These are phyloP conservation scores for Chrysaora quinquecirrha DNA, from an alignment of 30 jellyfish, hydroid and myxozoan genomes.

Conservation along the genomic window DNA sequence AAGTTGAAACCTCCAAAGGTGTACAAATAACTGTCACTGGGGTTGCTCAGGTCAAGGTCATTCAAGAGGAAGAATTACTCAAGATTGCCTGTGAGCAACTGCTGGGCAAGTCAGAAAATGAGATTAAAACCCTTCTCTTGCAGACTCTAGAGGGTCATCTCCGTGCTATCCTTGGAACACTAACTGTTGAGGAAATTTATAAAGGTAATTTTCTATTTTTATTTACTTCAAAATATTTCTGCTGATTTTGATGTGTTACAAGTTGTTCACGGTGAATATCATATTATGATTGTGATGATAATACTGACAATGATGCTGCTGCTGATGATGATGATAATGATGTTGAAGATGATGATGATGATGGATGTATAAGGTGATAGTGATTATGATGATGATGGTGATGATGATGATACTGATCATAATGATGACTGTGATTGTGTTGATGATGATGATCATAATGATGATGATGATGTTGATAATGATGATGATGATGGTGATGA, in stretches of 20 bases:
- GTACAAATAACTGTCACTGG: slow-evolving; percentile 98
- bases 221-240: no score
- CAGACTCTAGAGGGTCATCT: slow-evolving; percentile 97
- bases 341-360: no score
- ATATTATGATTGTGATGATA: not conserved
- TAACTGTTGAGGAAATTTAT: slow-evolving; percentile 95
- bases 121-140: slow-evolving; percentile 72
- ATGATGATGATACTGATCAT: no score
- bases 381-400: no score
- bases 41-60: slow-evolving; percentile 92
- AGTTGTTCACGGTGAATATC: not conserved
- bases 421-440: no score
- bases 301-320: not conserved
- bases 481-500: no score
- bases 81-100: slow-evolving; percentile 97
- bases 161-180: slow-evolving; percentile 96
- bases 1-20: slow-evolving; percentile 96
- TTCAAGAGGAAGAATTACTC: slow-evolving; percentile 78
- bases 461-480: no score
- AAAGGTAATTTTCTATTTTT: no score
- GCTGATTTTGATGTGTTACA: no score
- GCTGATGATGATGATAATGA: no score
- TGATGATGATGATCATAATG: no score
- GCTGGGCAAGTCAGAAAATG: slow-evolving; percentile 72
- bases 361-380: no score